Evolutionary conservation across 2,888 invertebrate species (phyloP).

Genomic region (Ethmia dodecea): DNA sequence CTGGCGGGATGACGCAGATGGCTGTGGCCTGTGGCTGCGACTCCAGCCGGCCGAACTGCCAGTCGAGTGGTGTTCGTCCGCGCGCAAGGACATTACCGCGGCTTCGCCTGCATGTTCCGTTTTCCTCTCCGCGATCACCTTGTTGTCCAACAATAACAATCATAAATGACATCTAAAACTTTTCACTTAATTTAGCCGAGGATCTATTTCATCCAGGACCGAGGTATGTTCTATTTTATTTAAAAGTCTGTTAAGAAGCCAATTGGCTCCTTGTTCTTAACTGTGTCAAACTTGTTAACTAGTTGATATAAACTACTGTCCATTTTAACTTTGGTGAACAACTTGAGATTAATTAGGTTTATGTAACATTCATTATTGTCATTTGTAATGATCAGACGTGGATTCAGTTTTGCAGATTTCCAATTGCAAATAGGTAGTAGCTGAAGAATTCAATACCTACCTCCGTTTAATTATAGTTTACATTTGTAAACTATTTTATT

Average conservation of each 20-base stretch:
- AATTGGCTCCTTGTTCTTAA: background rate
- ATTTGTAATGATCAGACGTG: too few relatives aligned
- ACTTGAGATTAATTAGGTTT: too few relatives aligned
- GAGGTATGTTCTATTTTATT: constrained; percentile 19
- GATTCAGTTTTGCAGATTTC: too few relatives aligned
- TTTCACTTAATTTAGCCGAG: constrained; percentile 24
- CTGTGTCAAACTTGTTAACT: too few relatives aligned
- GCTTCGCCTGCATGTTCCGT: constrained; percentile 17
- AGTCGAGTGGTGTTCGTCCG: constrained; percentile 55
- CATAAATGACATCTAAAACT: constrained; percentile 42
- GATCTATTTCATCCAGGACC: constrained; percentile 14
- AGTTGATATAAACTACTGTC: too few relatives aligned
- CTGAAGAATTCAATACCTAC: too few relatives aligned
- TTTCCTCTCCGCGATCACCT: constrained; percentile 29
- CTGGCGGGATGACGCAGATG: constrained; percentile 69
- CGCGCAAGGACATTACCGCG: constrained; percentile 38
- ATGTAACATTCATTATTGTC: too few relatives aligned
- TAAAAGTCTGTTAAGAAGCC: too few relatives aligned
- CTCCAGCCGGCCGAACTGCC: constrained; percentile 31
- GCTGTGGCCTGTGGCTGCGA: constrained; percentile 33
- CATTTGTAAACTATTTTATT: too few relatives aligned
- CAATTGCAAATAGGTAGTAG: too few relatives aligned
- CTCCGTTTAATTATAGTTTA: too few relatives aligned
- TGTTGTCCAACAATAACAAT: constrained; percentile 24
- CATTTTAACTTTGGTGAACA: too few relatives aligned